Conservation (phyloP, 2,888 invertebrate species). For the Dyspetes luteomarginatus region DNA sequence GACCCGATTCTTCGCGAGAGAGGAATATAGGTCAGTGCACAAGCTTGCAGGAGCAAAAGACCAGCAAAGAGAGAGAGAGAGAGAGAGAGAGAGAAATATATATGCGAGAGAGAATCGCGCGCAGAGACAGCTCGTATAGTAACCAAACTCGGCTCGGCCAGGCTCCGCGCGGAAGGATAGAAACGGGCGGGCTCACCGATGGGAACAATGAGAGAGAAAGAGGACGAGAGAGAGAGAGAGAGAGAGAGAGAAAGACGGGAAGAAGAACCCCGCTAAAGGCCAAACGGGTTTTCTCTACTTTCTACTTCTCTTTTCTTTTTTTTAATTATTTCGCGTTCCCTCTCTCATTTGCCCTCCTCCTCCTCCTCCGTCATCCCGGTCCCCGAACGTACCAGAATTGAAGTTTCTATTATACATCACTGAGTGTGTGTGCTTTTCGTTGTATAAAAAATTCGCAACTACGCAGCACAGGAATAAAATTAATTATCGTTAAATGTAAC, state of each 20-base stretch:
- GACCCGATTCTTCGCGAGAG: constrained; percentile 77
- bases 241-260: constrained; percentile 58
- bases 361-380: constrained; percentile 60
- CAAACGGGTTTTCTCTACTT: constrained; percentile 80
- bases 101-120: constrained; percentile 33
- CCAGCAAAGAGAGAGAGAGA: constrained; percentile 57
- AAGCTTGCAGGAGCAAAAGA: constrained; percentile 81
- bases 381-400: constrained; percentile 50
- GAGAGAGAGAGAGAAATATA: constrained; percentile 30
- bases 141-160: too few species aligned
- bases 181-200: constrained; percentile 20
- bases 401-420: constrained; percentile 36
- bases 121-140: constrained; percentile 36
- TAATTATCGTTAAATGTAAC: too few species aligned
- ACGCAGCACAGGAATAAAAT: too few species aligned
- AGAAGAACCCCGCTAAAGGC: constrained; percentile 77
- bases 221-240: constrained; percentile 63
- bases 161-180: constrained; percentile 20
- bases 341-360: constrained; percentile 48
- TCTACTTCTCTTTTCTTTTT: constrained; percentile 60
- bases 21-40: constrained; percentile 83
- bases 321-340: constrained; percentile 51
- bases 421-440: not conserved
- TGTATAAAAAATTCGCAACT: too few species aligned
- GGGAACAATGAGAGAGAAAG: constrained; percentile 74